Evolutionary conservation across 37 sponge, comb jelly and placozoan genomes (phyloP).

Genomic region (Geodia barretti): DNA sequence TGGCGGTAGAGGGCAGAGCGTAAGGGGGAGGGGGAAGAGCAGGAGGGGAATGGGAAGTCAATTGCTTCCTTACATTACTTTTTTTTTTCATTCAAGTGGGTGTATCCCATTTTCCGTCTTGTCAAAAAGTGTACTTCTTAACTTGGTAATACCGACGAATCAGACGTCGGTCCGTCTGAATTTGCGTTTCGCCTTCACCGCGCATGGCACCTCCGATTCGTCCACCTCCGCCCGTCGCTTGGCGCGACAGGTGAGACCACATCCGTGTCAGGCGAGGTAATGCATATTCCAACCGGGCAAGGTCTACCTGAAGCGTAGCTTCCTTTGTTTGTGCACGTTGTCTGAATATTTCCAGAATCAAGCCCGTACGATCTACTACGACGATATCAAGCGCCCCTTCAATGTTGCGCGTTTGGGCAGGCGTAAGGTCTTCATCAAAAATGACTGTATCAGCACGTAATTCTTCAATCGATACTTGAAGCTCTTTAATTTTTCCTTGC

Average conservation of each 20-base stretch:
- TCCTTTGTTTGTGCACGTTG: neutral
- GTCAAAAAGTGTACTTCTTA: too few species aligned
- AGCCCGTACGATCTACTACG: neutral
- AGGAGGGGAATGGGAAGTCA: too few species aligned
- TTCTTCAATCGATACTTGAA: neutral
- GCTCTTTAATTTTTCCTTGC: neutral
- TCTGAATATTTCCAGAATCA: neutral
- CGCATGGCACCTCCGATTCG: too few species aligned
- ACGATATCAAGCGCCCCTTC: neutral
- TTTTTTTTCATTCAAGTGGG: too few species aligned
- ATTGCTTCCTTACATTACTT: too few species aligned
- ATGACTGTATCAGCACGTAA: neutral
- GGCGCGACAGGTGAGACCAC: neutral
- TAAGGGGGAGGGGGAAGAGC: too few species aligned
- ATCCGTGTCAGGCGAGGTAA: neutral
- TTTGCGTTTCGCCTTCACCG: neutral
- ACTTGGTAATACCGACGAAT: too few species aligned
- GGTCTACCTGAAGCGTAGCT: neutral
- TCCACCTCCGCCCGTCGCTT: neutral
- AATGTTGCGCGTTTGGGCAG: neutral
- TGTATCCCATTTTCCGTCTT: too few species aligned
- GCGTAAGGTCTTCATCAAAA: neutral
- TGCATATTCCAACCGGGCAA: neutral
- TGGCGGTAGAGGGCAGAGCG: too few species aligned
- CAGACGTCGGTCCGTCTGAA: neutral